These are phyloP conservation scores for Dasyprocta punctata DNA, from an alignment of 2,113 vertebrate species.

Conservation along the genomic window DNA sequence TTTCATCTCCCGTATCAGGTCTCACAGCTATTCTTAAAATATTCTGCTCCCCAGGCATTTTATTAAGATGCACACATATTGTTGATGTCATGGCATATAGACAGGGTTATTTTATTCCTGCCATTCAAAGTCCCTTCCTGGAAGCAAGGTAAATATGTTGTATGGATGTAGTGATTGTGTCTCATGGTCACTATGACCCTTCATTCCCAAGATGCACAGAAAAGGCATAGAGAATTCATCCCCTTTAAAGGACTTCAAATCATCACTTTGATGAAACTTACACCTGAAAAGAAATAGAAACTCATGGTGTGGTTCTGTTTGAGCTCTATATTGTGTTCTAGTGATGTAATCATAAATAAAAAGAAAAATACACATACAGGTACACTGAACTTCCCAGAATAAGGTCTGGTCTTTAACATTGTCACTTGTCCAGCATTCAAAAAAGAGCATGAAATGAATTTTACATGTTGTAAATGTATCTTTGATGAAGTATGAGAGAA, in stretches of 20 bases:
- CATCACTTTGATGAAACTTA: not conserved
- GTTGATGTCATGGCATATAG: not conserved
- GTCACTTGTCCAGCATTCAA: not conserved
- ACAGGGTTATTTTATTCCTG: not conserved
- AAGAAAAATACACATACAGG: not conserved
- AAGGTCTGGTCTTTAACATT: not conserved
- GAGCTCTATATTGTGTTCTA: not conserved
- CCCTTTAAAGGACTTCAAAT: not conserved
- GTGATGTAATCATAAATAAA: not conserved
- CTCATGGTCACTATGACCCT: not conserved
- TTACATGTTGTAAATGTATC: not conserved
- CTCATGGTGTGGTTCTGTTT: not conserved
- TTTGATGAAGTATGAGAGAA: not conserved
- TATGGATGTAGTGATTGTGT: not conserved
- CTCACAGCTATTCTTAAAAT: not conserved
- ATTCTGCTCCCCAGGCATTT: not conserved
- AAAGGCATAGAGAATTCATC: not conserved
- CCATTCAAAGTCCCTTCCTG: not conserved
- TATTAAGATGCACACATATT: not conserved
- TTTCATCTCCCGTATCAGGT: not conserved
- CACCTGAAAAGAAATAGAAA: not conserved
- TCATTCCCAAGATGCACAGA: not conserved
- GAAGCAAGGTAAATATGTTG: not conserved
- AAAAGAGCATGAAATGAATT: not conserved
- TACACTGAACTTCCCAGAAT: not conserved